These are phyloP conservation scores for Dryas iulia DNA, from an alignment of 1,140 invertebrate genomes.

Conservation along the genomic window DNA sequence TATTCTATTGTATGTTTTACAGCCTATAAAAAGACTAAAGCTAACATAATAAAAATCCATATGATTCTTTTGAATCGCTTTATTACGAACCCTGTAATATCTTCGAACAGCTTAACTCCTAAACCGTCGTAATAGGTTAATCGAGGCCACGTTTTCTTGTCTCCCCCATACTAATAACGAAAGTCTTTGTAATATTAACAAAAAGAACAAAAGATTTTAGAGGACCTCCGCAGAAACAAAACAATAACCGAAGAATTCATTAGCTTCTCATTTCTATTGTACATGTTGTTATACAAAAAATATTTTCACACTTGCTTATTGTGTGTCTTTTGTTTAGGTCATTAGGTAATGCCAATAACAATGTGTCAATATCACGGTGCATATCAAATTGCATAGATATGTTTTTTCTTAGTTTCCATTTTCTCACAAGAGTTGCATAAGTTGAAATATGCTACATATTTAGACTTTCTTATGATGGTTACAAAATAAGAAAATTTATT, in stretches of 20 bases:
- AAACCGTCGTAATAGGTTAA: background rate
- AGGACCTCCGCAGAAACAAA: background rate
- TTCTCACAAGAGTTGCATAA: background rate
- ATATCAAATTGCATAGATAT: background rate
- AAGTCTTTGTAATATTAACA: background rate
- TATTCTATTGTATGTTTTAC: background rate
- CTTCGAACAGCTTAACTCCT: background rate
- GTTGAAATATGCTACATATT: background rate
- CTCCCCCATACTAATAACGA: background rate
- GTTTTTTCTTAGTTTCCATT: background rate
- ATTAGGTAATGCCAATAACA: background rate
- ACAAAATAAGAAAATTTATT: no score
- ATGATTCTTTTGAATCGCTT: background rate
- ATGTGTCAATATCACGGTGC: background rate
- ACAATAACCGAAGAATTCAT: background rate
- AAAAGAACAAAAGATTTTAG: background rate
- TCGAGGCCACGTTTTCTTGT: background rate
- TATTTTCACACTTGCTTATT: background rate
- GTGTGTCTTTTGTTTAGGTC: background rate
- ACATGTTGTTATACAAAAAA: background rate
- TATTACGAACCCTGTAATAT: background rate
- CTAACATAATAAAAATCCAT: background rate
- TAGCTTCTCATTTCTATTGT: background rate
- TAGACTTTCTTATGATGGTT: no score
- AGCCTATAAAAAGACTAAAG: background rate